Conservation (phyloP, 1,140 invertebrate species). For the Diorhabda elongata region DNA sequence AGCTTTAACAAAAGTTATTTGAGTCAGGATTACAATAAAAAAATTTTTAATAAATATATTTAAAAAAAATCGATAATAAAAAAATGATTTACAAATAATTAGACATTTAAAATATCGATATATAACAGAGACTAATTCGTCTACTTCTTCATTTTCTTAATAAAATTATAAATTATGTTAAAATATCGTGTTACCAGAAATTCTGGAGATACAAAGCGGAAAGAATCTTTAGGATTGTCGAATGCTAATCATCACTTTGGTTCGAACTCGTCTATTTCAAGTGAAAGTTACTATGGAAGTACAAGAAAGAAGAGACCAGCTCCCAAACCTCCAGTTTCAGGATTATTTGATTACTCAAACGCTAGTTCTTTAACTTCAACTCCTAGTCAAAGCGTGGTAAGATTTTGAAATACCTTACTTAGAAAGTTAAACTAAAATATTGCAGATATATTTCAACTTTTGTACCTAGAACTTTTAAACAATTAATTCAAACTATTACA, state of each 20-base stretch:
- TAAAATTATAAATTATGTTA: slow-evolving; percentile 31
- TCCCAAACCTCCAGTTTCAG: slow-evolving; percentile 60
- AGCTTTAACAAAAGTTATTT: too few relatives aligned
- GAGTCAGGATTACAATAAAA: too few relatives aligned
- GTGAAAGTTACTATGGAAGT: slow-evolving; percentile 33
- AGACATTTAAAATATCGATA: too few relatives aligned
- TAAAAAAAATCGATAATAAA: too few relatives aligned
- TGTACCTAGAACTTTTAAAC: too few relatives aligned
- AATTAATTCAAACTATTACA: too few relatives aligned
- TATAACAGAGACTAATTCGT: too few relatives aligned
- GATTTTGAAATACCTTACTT: slow-evolving; percentile 22
- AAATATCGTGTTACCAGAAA: slow-evolving; percentile 41
- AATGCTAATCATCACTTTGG: slow-evolving; percentile 24
- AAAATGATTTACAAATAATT: too few relatives aligned
- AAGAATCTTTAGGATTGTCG: slow-evolving; percentile 7
- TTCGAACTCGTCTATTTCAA: slow-evolving; percentile 41
- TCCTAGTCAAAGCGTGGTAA: slow-evolving; percentile 46
- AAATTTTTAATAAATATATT: too few relatives aligned
- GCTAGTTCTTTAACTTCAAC: slow-evolving; percentile 41
- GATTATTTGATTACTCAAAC: slow-evolving; percentile 24
- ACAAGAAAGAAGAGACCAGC: slow-evolving; percentile 66
- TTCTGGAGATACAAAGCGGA: slow-evolving; percentile 46
- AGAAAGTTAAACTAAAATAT: background rate
- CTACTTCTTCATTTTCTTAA: too few relatives aligned
- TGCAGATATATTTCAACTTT: too few relatives aligned